A percentile compares a stretch with the other conserved stretches of the same genome.
Evolutionary conservation across 2,888 invertebrate genomes (phyloP).

Genomic region (Lasioglossum vierecki): DNA sequence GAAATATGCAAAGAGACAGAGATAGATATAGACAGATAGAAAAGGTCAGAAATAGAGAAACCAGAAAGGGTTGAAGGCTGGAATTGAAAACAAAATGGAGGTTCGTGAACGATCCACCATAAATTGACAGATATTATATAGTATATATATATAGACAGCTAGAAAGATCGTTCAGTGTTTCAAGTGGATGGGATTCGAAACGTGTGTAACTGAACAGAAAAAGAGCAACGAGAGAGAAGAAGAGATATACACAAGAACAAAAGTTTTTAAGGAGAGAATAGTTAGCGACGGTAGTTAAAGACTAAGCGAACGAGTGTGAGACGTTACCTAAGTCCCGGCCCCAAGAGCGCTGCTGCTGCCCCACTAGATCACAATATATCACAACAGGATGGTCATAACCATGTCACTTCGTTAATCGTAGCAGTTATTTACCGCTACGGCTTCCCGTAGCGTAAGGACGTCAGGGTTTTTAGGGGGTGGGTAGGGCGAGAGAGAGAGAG

Average conservation of each 20-base stretch:
- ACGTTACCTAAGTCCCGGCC: conserved; percentile 87
- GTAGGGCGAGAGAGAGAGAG: conserved; percentile 28
- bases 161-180: conserved; percentile 38
- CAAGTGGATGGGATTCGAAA: conserved; percentile 6
- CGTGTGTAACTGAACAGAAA: background rate
- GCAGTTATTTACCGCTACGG: conserved; percentile 69
- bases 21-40: conserved; percentile 45
- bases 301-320: conserved; percentile 82
- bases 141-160: background rate
- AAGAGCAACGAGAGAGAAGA: conserved; percentile 23
- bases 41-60: conserved; percentile 59
- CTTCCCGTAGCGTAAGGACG: conserved; percentile 57
- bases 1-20: conserved; percentile 56
- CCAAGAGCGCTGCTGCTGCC: conserved; percentile 87
- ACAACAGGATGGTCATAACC: conserved; percentile 83
- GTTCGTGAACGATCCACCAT: conserved; percentile 6
- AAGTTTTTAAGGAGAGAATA: conserved; percentile 63
- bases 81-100: conserved; percentile 15
- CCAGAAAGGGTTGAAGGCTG: conserved; percentile 27
- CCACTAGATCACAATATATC: conserved; percentile 85
- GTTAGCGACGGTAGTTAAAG: conserved; percentile 76
- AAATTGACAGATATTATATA: conserved; percentile 4
- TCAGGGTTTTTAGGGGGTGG: background rate
- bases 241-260: conserved; percentile 54
- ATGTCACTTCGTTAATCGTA: conserved; percentile 77